A percentile compares a stretch with the other conserved stretches of the same genome.
These are phyloP conservation scores for Onychomys torridus DNA, from an alignment of 2,797 vertebrate species.

Conservation along the genomic window DNA sequence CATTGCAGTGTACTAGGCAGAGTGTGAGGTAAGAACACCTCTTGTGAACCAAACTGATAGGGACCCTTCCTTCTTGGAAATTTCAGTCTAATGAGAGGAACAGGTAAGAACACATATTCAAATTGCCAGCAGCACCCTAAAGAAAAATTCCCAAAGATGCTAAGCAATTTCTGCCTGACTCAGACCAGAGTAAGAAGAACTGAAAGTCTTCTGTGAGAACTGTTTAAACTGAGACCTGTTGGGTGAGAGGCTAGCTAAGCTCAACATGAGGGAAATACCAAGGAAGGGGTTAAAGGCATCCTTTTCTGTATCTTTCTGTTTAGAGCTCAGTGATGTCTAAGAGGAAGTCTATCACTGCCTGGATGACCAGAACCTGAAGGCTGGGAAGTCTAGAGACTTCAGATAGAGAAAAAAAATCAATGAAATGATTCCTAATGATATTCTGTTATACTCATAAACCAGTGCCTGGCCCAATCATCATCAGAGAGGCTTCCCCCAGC, in stretches of 20 bases:
- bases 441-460: background rate
- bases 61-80: background rate
- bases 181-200: background rate
- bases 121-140: background rate
- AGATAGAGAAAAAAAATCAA: background rate
- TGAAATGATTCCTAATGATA: background rate
- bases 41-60: background rate
- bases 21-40: background rate
- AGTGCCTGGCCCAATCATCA: background rate
- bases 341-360: background rate
- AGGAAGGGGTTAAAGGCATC: fast-evolving
- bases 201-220: background rate
- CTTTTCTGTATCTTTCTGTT: background rate
- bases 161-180: background rate
- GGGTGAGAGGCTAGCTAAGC: background rate
- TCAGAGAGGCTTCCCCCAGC: background rate
- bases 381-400: background rate
- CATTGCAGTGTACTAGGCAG: background rate
- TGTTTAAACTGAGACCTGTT: background rate
- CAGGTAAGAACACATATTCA: background rate
- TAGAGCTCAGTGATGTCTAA: background rate
- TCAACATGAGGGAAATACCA: background rate
- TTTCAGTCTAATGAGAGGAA: background rate
- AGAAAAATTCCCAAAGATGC: background rate
- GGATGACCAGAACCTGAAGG: background rate